Base-by-base conservation (phyloP, 1,140 invertebrate genomes). In the Brachionus asplanchnoidis region DNA sequence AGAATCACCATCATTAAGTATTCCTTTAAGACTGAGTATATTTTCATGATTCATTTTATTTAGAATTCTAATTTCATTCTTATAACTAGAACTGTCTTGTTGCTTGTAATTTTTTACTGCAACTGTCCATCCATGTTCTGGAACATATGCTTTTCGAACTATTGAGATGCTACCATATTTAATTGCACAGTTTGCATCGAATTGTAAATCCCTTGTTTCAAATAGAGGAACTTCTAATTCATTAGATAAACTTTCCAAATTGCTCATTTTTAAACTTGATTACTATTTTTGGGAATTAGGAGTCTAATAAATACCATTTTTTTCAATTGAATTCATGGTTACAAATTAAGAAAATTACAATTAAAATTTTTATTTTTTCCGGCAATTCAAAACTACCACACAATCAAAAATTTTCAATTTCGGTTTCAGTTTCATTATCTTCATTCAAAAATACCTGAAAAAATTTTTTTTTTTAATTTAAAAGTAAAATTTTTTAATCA, bases 1-100 rank as follows among this genome's bases (percentile, higher is more conserved):
- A 87, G 97, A 95, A 46, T 97, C 90, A 70, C 95, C 94, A 70
- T 97, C 95, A 88, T 96, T 95, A 40, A 97, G 90, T 2, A 97
- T 95, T 0, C 95, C 96, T 85, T 96, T 95, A 88, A 97, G 97
- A 53, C 94, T 92, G 46, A 97, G 90, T 50, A 97, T 95, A 90
- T 97, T 96, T 6, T 93, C 93, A 90, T 97, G 95, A 86, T 94
- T 92, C 68, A 97, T 90, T 77, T 94, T 94, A 9, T 95, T 92
- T 28, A 97, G 90, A 17, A 97, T 95, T 9, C 95, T 95, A 60
- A 95, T 94, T 93, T 94, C 78, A 20, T 80, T 77, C 14, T 50
- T 77, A 28, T 50, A 77, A 23, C 26, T 77, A 0, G 42, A 44
- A 6, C 20, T 77, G 26, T 46, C 50, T 50, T 50, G 26, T 7